A percentile compares a stretch with the other conserved stretches of the same genome.
These are phyloP conservation scores for Zygaena filipendulae DNA, from an alignment of 2,888 invertebrate genomes.

Conservation along the genomic window DNA sequence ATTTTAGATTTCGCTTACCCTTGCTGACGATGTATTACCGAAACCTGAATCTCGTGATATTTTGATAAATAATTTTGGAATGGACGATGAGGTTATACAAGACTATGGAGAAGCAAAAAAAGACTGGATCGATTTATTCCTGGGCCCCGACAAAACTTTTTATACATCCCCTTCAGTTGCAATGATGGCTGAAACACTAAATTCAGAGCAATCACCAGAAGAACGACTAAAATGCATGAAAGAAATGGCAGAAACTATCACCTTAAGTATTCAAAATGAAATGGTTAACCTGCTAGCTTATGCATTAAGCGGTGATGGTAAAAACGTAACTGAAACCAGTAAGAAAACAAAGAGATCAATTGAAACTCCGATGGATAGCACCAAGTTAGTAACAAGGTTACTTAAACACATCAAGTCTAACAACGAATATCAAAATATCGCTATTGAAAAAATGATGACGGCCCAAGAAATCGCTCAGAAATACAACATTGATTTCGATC, in stretches of 20 bases:
- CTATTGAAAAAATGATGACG: conserved; percentile 60
- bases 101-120: conserved; percentile 27
- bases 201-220: conserved; percentile 38
- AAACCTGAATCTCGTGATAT: conserved; percentile 18
- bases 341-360: conserved; percentile 37
- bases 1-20: conserved; percentile 37
- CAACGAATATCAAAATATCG: conserved; percentile 57
- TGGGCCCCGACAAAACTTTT: conserved; percentile 23
- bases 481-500: conserved; percentile 47
- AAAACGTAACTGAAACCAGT: conserved; percentile 24
- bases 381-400: conserved; percentile 40
- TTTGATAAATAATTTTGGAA: too few species aligned
- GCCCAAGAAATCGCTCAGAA: conserved; percentile 60
- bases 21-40: too few species aligned
- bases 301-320: conserved; percentile 29
- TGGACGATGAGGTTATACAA: conserved; percentile 22
- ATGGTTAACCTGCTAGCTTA: conserved; percentile 39
- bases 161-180: conserved; percentile 35
- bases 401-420: conserved; percentile 51
- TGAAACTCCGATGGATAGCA: conserved; percentile 49
- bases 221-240: conserved; percentile 51
- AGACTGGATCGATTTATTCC: conserved; percentile 40
- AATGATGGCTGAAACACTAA: conserved; percentile 39
- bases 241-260: conserved; percentile 39
- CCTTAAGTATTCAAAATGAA: conserved; percentile 38